phyloP scores from a whole-genome alignment of 37 sponge, comb jelly and placozoan genomes.

The Chondrosia reniformis region DNA sequence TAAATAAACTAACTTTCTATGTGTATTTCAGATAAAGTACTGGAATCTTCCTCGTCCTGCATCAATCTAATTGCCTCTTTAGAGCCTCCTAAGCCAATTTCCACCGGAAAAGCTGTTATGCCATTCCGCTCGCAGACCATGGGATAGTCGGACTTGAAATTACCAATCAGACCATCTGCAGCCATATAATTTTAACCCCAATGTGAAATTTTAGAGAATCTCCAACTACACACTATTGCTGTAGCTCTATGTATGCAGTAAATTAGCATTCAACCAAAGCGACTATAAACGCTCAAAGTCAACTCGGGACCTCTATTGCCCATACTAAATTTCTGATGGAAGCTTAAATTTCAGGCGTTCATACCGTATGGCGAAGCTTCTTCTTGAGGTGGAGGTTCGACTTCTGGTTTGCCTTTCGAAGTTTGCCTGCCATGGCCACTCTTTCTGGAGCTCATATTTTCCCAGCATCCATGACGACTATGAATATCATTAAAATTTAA shows the following conservation, averaged over 20 bases:
- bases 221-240: no score
- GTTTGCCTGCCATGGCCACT: conserved; percentile 27
- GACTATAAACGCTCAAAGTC: no score
- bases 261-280: no score
- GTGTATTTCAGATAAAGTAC: background rate
- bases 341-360: no score
- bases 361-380: conserved; percentile 11
- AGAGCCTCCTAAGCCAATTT: no score
- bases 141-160: conserved; percentile 27
- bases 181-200: no score
- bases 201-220: no score
- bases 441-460: conserved; percentile 1
- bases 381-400: background rate
- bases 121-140: conserved; percentile 32
- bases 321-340: no score
- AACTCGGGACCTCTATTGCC: no score
- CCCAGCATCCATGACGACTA: background rate
- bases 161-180: conserved; percentile 24
- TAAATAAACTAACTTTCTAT: background rate
- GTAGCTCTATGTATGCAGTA: no score
- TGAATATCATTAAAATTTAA: no score
- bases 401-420: background rate
- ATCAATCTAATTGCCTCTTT: no score
- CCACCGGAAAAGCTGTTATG: background rate
- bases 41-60: background rate